Base-by-base conservation (phyloP, 2,797 vertebrate species). In the Acipenser oxyrinchus region DNA sequence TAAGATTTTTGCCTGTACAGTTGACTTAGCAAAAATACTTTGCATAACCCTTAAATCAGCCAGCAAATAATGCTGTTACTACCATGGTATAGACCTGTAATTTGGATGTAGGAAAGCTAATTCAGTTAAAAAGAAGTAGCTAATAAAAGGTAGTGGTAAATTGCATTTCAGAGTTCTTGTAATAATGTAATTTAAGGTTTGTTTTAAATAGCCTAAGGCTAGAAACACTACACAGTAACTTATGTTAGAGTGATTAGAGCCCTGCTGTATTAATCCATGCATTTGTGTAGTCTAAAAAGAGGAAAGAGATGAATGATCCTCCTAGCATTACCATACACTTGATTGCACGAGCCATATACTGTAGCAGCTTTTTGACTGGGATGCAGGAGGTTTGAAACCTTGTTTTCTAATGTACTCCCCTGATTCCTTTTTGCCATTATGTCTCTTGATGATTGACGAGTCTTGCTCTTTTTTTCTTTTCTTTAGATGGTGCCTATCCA, bases 131-230 rank as follows among this genome's bases (percentile, higher is more conserved):
- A 37, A 49, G 48, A 37, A 60, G 58, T 23, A 23, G 9, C 51
- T 58, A 51, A 67, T 60, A 60, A 51, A 9, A 51, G 49, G 50
- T 67, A 67, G 48, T 15, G 55, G 37, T 37, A 66, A 61, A 62
- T 51, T 52, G 18, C 18, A 61, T 51, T 49, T 67, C 53, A 60
- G 10, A 9, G 63, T 68, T 73, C 37, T 37, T 37, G 4, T 37
- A 37, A 73, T 74, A 77, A 79, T 79, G 74, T 67, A 76, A 76
- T 73, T n/a, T n/a, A 75, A 73, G 75, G 65, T 75, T 76, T 77
- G 69, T 73, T 75, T 72, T 73, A 65, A 68, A 72, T 37, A 72
- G 71, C 74, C 74, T 74, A 69, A 76, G 70, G 73, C 72, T 55
- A 67, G 69, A 18, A 53, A 37, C 51, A 55, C 51, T 52, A 55